A percentile compares a stretch with the other conserved stretches of the same genome.
Evolutionary conservation across 2,113 vertebrate genomes (phyloP).

Genomic region (Protobothrops mucrosquamatus): DNA sequence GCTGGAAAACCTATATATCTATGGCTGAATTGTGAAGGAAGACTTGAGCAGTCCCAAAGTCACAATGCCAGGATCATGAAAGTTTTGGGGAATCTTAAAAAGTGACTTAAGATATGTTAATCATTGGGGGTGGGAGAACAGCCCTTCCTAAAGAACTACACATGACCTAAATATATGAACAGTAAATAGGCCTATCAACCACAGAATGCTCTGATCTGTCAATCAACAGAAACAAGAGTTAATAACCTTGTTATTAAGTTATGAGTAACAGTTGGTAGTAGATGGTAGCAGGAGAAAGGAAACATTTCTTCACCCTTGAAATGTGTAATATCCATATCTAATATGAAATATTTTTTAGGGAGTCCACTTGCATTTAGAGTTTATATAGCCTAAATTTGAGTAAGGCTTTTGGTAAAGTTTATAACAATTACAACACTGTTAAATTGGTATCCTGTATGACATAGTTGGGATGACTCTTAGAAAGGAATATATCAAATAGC

Average conservation of each 20-base stretch:
- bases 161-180: background rate
- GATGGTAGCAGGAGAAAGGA: background rate
- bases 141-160: background rate
- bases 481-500: background rate
- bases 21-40: background rate
- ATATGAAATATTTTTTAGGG: background rate
- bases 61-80: background rate
- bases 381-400: background rate
- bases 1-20: slow-evolving; percentile 23
- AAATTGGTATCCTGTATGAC: background rate
- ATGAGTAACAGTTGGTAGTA: background rate
- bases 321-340: background rate
- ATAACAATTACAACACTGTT: fast-evolving
- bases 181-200: background rate
- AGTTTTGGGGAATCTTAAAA: background rate
- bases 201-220: background rate
- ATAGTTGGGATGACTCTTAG: background rate
- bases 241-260: background rate
- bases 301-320: background rate
- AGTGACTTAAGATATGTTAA: background rate
- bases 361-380: background rate
- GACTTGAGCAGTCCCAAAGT: background rate
- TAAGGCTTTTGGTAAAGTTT: fast-evolving
- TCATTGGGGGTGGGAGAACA: background rate
- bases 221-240: background rate